These are phyloP conservation scores for Gallirallus australis DNA, from an alignment of 2,797 vertebrate genomes.

Conservation along the genomic window DNA sequence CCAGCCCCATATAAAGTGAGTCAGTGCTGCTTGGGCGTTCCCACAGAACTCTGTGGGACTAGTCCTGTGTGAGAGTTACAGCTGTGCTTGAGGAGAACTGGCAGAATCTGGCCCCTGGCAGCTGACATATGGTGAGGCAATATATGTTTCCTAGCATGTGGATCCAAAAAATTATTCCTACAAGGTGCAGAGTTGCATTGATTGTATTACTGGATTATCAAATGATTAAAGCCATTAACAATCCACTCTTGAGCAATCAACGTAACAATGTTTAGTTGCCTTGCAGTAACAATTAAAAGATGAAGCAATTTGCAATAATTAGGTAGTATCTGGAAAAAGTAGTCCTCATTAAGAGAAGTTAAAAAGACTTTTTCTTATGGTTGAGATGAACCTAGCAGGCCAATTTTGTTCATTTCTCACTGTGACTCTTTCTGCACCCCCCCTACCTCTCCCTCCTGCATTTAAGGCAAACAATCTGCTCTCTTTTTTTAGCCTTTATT, in stretches of 20 bases:
- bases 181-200: conserved; percentile 73
- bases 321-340: conserved; percentile 77
- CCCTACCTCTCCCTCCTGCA: not conserved
- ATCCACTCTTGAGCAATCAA: conserved; percentile 79
- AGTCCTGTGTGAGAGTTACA: not conserved
- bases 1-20: not conserved
- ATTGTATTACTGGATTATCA: conserved; percentile 81
- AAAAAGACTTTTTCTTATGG: conserved; percentile 73
- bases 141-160: conserved; percentile 24
- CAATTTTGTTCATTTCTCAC: not conserved
- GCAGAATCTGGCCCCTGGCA: not conserved
- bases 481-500: conserved; percentile 65
- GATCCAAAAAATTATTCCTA: conserved; percentile 59
- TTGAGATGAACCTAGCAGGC: conserved; percentile 67
- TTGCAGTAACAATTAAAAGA: conserved; percentile 84
- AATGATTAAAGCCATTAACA: conserved; percentile 83
- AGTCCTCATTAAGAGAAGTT: conserved; percentile 78
- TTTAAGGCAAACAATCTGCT: conserved; percentile 65
- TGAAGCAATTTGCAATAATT: conserved; percentile 85
- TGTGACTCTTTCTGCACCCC: not conserved
- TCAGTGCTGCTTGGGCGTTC: not conserved
- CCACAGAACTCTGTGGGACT: not conserved
- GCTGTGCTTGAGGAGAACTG: not conserved
- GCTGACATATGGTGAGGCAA: not conserved
- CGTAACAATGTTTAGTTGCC: conserved; percentile 81